A percentile compares a stretch with the other conserved stretches of the same genome.
phyloP scores from a whole-genome alignment of 1,140 invertebrate genomes.

The Mycetomoellerius zeteki region DNA sequence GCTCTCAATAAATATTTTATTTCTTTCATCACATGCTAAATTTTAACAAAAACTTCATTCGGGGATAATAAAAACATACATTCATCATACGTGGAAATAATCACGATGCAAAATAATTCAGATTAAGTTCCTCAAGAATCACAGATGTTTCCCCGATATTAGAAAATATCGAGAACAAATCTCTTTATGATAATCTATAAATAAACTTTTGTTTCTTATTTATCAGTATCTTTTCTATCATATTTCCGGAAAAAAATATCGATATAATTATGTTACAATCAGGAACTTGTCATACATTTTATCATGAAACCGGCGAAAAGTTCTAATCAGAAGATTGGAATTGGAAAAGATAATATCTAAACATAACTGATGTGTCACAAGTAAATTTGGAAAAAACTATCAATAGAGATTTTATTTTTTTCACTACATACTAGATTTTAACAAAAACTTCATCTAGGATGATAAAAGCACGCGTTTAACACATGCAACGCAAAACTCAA shows the following conservation, averaged over 20 bases:
- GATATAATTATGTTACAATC: slow-evolving; percentile 19
- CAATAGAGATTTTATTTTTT: neutral
- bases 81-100: neutral
- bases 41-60: neutral
- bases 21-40: neutral
- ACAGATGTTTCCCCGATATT: neutral
- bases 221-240: slow-evolving; percentile 3
- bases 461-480: neutral
- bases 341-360: slow-evolving; percentile 11
- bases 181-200: slow-evolving; percentile 6
- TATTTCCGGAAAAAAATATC: slow-evolving; percentile 15
- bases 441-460: neutral
- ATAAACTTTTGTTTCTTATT: slow-evolving; percentile 29
- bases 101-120: neutral
- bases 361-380: neutral
- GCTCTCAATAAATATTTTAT: neutral
- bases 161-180: slow-evolving; percentile 8
- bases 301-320: neutral
- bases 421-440: neutral
- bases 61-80: neutral
- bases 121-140: neutral
- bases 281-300: neutral
- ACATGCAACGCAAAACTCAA: neutral
- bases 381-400: neutral
- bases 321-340: neutral